Evolutionary conservation across 2,113 vertebrate species (phyloP).

Genomic region (Sturnus vulgaris): DNA sequence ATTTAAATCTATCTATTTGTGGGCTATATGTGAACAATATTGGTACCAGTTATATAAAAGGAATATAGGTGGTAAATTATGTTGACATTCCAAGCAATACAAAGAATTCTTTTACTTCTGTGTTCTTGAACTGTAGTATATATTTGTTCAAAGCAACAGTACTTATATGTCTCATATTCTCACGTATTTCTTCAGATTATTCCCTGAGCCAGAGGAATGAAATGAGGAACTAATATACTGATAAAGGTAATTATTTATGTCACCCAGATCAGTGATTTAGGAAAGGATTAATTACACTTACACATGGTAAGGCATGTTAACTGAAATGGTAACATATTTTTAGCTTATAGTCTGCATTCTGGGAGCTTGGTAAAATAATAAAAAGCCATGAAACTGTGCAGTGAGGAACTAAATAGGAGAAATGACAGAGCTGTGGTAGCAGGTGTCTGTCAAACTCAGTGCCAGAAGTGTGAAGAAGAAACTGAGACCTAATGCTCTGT

Average conservation of each 20-base stretch:
- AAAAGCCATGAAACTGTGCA: slow-evolving; percentile 41
- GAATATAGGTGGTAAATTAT: neutral
- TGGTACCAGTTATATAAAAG: neutral
- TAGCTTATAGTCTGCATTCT: neutral
- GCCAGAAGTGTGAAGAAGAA: slow-evolving; percentile 15
- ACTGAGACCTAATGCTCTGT: neutral
- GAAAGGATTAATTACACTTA: neutral
- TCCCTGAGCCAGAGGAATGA: neutral
- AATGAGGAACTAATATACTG: neutral
- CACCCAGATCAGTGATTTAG: neutral
- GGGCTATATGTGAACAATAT: neutral
- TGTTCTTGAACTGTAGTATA: neutral
- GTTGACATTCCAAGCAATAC: neutral
- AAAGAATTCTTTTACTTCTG: neutral
- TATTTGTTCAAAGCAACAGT: neutral
- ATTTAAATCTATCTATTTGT: neutral
- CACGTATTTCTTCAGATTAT: neutral
- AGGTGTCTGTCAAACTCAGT: slow-evolving; percentile 28
- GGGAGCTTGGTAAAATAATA: slow-evolving; percentile 1
- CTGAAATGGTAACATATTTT: neutral
- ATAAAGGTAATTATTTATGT: neutral
- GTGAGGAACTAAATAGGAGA: slow-evolving; percentile 57
- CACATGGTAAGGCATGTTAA: neutral
- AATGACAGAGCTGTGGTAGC: slow-evolving; percentile 45
- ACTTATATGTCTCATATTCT: neutral